A percentile compares a stretch with the other conserved stretches of the same genome.
Conservation (phyloP, 2,797 vertebrate genomes). For the Balearica regulorum region DNA sequence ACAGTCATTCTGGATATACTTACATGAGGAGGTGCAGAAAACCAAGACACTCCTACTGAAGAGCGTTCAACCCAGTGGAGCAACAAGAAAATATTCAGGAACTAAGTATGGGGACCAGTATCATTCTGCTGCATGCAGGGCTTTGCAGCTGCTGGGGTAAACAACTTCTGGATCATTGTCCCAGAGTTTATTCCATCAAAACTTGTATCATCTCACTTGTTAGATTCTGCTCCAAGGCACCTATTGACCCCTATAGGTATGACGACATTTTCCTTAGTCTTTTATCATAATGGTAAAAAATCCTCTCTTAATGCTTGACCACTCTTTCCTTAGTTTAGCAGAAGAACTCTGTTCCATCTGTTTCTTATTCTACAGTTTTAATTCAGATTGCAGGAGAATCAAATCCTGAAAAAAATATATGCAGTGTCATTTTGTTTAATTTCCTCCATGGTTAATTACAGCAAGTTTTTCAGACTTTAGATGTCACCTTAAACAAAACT, state of each 20-base stretch:
- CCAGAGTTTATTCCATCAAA: background rate
- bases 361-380: background rate
- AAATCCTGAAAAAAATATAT: background rate
- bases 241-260: background rate
- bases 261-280: background rate
- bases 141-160: background rate
- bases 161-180: background rate
- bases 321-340: background rate
- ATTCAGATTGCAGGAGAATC: background rate
- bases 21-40: background rate
- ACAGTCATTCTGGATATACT: background rate
- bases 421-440: background rate
- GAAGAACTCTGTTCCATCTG: background rate
- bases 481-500: background rate
- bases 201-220: no score
- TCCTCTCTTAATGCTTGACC: background rate
- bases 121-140: background rate
- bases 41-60: background rate
- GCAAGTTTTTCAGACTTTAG: background rate
- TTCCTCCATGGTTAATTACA: background rate
- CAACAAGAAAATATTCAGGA: background rate
- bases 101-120: background rate
- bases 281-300: background rate
- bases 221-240: background rate
- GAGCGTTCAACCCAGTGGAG: background rate